phyloP scores from a whole-genome alignment of 2,888 invertebrate species.

The Andrena chrysosceles region DNA sequence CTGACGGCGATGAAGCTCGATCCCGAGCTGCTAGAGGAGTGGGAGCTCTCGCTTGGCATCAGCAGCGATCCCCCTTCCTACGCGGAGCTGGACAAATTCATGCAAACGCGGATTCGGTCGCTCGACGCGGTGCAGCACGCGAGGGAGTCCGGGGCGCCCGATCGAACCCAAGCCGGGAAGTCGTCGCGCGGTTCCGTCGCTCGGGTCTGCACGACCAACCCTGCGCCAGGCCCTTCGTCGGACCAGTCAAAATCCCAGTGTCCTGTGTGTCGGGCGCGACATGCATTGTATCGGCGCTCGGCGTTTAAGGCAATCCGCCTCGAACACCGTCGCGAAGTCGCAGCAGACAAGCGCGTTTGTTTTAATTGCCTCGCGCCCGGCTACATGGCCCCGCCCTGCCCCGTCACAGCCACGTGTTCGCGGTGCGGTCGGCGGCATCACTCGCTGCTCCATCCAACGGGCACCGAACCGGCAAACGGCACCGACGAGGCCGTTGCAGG shows the following conservation, averaged over 20 bases:
- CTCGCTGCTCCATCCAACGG: not conserved
- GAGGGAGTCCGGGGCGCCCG: not conserved
- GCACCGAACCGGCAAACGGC: no score
- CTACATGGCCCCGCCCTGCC: not conserved
- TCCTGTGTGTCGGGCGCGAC: not conserved
- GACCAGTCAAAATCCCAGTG: fast-evolving
- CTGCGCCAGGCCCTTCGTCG: no score
- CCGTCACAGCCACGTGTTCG: not conserved
- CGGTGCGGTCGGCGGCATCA: not conserved
- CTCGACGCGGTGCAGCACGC: fast-evolving
- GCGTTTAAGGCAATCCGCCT: not conserved
- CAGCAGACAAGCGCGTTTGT: not conserved
- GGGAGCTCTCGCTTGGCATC: not conserved
- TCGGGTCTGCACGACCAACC: no score
- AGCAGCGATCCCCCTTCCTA: not conserved
- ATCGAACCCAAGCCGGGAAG: not conserved
- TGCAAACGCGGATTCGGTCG: not conserved
- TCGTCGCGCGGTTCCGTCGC: not conserved
- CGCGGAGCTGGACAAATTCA: not conserved
- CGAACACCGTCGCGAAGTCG: not conserved
- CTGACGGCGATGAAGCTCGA: not conserved
- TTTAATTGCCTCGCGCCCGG: not conserved
- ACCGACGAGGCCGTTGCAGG: fast-evolving
- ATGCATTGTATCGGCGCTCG: fast-evolving
- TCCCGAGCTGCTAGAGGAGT: not conserved